These are phyloP conservation scores for Pygoscelis antarcticus DNA, from an alignment of 2,113 vertebrate species.

Conservation along the genomic window DNA sequence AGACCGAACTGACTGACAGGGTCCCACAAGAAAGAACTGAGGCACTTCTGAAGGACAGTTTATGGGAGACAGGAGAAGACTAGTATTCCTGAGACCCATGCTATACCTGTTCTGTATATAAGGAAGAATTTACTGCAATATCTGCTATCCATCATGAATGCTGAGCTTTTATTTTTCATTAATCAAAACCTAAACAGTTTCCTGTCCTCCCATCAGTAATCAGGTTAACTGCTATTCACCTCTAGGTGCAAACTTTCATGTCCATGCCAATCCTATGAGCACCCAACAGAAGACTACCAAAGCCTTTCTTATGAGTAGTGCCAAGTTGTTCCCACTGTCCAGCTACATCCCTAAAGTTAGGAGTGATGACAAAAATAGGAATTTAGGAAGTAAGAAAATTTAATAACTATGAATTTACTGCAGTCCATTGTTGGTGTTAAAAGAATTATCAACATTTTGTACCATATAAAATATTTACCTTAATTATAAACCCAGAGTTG, in stretches of 20 bases:
- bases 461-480: neutral
- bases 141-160: neutral
- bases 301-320: neutral
- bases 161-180: neutral
- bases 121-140: neutral
- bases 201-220: neutral
- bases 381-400: neutral
- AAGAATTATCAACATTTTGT: neutral
- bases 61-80: neutral
- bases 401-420: neutral
- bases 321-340: neutral
- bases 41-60: neutral
- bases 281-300: neutral
- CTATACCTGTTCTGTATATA: neutral
- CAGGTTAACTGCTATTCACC: neutral
- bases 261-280: neutral
- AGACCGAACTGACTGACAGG: neutral
- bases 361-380: neutral
- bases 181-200: neutral
- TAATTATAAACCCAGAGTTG: neutral
- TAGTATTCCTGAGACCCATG: neutral
- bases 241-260: neutral
- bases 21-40: neutral
- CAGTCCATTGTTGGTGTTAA: neutral
- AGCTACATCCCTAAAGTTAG: neutral